Base-by-base conservation (phyloP, 1,140 invertebrate species). In the Scaptomyza montana region DNA sequence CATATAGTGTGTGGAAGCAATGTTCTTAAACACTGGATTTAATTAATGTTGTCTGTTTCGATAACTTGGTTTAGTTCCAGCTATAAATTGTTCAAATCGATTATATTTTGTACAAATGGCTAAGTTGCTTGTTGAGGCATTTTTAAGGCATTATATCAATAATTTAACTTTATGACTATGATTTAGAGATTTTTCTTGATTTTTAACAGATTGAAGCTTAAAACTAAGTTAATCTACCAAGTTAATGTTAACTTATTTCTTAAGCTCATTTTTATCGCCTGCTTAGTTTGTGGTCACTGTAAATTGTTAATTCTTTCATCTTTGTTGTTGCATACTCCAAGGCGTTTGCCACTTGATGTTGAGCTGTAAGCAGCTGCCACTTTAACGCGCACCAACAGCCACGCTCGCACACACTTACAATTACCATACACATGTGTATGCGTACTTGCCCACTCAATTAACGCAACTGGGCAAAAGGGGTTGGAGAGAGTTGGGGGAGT, bases 371-470 rank as follows among this genome's bases (percentile, higher is more conserved):
- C 75, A 55, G 67, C 69, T 80, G 81, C 75, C 82, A 86, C 82
- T 87, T 87, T 75, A 69, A 77, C 68, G 72, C 73, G 70, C 66
- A 66, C 62, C 54, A 55, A 30, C 68, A 39, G 41, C 47, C 47
- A 66, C 78, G 66, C 82, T 78, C 82, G 21, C 21, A 51, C 46
- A 41, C 19, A 39, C 51, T 13, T 21, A 19, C 55, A 13, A 12
- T 39, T 49, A 28, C 19, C 49, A 56, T 41, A 56, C 16, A 46
- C 50, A 46, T 28, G 57, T 36, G 7, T 36, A 7, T 36, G 4
- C n/a, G 12, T 43, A n/a, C 39, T 43, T 12, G 75, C 84, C 82
- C 82, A 87, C 82, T 87, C 82, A 87, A 87, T 87, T 89, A 89
- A 87, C 78, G 53, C 82, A 89, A 70, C 78, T 87, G 75, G 51